Conservation (phyloP, 2,797 vertebrate species). For the Tiaroga cobitis region DNA sequence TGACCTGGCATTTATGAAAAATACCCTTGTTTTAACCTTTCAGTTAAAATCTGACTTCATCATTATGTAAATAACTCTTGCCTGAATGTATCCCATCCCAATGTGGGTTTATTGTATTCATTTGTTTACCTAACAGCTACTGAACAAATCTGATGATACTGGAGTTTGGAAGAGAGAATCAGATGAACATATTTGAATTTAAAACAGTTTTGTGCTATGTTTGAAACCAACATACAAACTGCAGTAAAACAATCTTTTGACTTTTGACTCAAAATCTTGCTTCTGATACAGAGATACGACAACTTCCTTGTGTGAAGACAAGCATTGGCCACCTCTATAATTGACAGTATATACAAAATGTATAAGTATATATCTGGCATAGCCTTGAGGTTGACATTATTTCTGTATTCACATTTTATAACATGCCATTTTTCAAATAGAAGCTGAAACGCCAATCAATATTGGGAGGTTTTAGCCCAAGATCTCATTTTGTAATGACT, state of each 20-base stretch:
- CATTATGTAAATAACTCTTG: neutral
- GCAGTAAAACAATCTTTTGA: neutral
- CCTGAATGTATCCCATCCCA: neutral
- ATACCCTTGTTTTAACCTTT: neutral
- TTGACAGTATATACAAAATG: neutral
- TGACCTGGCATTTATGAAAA: slow-evolving; percentile 6
- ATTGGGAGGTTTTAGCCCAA: slow-evolving; percentile 18
- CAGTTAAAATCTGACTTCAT: neutral
- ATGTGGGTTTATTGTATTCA: neutral
- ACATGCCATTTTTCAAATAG: slow-evolving; percentile 41
- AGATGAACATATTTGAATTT: neutral
- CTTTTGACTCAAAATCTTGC: neutral
- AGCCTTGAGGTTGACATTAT: neutral
- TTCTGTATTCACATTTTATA: slow-evolving; percentile 19
- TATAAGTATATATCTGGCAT: neutral
- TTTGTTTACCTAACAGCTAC: neutral
- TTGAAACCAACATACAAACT: neutral
- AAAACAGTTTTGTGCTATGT: neutral
- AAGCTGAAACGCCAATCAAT: slow-evolving; percentile 39
- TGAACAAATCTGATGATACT: neutral
- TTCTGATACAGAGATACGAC: neutral
- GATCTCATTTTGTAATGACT: slow-evolving; percentile 54
- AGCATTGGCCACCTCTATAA: neutral
- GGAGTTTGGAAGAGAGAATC: neutral
- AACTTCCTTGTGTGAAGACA: neutral